Evolutionary conservation across 1,140 invertebrate genomes (phyloP), one percentile per base, ranked within the genome.

Genomic region (Limonius californicus): DNA sequence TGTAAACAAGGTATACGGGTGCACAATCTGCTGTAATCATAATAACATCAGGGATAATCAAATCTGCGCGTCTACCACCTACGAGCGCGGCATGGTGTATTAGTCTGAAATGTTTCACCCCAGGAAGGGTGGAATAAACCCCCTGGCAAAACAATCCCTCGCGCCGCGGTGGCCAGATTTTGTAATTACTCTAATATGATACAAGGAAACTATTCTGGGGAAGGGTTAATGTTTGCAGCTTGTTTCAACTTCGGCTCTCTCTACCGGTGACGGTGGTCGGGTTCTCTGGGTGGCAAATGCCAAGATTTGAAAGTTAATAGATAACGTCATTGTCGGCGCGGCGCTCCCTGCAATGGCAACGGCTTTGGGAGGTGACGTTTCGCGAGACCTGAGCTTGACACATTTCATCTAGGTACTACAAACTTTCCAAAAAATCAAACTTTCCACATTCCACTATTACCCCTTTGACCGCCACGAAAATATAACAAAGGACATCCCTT

Each of bases 101-200:
- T 54, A 58, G 56, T 54, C 47, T 57, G 63, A 54, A 54, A 61
- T 55, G 42, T 43, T 23, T 42, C 57, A 39, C 56, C 39, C 54
- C 23, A 18, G 45, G 16, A 21, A 50, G 45, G 45, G 45, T 50
- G 32, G 57, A 57, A 61, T 30, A 53, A 56, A 58, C 62, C 57
- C 62, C 57, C 50, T 50, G 61, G 47, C 53, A 62, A 62, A 62
- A 62, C 60, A 62, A 62, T 62, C 60, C 60, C 64, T 53, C 23
- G 43, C 64, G 54, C 58, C 62, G 64, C 61, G 64, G 64, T 66
- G 61, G 64, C 64, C 64, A 66, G 64, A 66, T 66, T 66, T 66
- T 66, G 61, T 66, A 66, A 66, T 66, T 66, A 66, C 64, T 63
- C 62, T 61, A 66, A 66, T 50, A 66, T 66, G 64, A 66, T 66